Evolutionary conservation across 2,797 vertebrate species (phyloP).

Genomic region (Masticophis lateralis): DNA sequence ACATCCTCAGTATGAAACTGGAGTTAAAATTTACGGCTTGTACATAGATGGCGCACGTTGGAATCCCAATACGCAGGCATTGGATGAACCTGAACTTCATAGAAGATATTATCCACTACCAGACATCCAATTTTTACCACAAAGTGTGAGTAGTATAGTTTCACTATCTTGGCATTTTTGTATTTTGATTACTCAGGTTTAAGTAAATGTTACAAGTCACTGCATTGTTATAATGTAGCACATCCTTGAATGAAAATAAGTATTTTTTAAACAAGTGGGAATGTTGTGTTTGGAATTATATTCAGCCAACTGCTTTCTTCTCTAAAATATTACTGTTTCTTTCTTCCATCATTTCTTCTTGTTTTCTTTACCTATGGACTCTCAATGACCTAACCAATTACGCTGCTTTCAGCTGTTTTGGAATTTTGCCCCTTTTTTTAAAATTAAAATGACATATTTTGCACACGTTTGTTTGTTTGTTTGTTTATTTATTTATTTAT

Average conservation of each 20-base stretch:
- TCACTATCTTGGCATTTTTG: background rate
- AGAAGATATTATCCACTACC: conserved; percentile 61
- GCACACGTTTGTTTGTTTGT: no score
- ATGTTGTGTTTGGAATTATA: background rate
- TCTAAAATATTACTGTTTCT: background rate
- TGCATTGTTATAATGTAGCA: background rate
- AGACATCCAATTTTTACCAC: conserved; percentile 65
- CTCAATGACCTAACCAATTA: background rate
- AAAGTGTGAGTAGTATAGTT: conserved; percentile 48
- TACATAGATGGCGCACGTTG: conserved; percentile 66
- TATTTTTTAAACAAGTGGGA: background rate
- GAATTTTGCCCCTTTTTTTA: background rate
- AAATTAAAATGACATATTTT: background rate
- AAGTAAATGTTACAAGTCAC: background rate
- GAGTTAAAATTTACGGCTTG: conserved; percentile 63
- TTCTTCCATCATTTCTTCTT: background rate
- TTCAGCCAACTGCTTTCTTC: background rate
- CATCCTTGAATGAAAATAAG: background rate
- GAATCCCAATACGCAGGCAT: conserved; percentile 41
- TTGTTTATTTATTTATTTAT: no score
- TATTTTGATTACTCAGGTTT: background rate
- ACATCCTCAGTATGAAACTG: background rate
- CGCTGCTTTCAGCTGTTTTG: background rate
- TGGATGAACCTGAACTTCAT: conserved; percentile 58
- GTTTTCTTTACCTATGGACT: background rate